Evolutionary conservation across 2,888 invertebrate genomes (phyloP), one percentile per base, ranked within the genome.

Genomic region (Drosophila monieri): DNA sequence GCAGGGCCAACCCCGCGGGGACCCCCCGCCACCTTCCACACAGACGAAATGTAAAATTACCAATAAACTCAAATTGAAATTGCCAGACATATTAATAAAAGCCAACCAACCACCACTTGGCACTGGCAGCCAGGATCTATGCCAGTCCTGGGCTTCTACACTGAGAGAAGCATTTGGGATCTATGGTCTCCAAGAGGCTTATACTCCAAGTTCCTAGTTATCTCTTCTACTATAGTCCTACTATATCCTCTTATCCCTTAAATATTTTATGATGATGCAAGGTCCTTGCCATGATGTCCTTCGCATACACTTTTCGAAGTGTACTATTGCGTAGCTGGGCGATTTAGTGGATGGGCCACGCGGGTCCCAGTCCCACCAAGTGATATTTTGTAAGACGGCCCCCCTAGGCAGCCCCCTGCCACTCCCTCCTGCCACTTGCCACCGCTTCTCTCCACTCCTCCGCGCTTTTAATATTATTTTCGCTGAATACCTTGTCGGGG

Each of bases 61-160:
- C 85, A 89, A 89, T 89, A 88, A 88, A 85, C 64, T 76, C 77
- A 78, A 89, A 89, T 89, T 88, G 78, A 78, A 89, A 89, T 86
- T 89, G 81, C 81, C 88, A 88, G 88, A 88, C 88, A 78, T 84
- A 80, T 85, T 85, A 88, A 85, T 85, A 88, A 85, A 83, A 86
- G 78, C 72, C 76, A 58, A 72, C 48, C 64, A 52, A 62, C 32
- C 53, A 52, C 56, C 57, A 41, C 23, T 60, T 53, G 51, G 46
- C 52, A 43, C 14, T 49, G 62, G 37, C 49, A 41, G 18, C 39
- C 25, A 43, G 37, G 49, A 49, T 49, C 57, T 57, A 30, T 44
- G 66, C 53, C 52, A 32, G 64, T 61, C 52, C 15, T 35, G 27
- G 35, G 35, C 30, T 30, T 30, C 15, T 46, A 14, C 23, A 35